phyloP scores from a whole-genome alignment of 2,113 vertebrate genomes.

The Ammospiza nelsoni region DNA sequence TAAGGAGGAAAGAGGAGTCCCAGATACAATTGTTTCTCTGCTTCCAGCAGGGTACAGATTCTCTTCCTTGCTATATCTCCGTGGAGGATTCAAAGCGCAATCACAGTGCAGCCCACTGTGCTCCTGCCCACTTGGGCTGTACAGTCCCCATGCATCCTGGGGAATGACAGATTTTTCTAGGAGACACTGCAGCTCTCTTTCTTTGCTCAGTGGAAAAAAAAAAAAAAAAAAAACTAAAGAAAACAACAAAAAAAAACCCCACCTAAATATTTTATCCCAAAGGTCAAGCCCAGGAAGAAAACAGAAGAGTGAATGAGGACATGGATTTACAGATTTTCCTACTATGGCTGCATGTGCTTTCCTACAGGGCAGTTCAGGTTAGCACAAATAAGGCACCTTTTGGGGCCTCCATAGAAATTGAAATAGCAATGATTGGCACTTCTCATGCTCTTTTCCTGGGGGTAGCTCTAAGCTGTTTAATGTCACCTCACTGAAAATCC shows the following conservation, averaged over 20 bases:
- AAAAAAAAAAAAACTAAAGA: background rate
- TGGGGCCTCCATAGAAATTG: background rate
- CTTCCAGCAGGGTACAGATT: background rate
- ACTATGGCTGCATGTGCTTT: background rate
- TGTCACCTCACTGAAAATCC: background rate
- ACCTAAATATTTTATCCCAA: background rate
- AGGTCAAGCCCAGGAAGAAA: background rate
- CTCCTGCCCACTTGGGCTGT: background rate
- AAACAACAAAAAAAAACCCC: background rate
- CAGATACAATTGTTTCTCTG: background rate
- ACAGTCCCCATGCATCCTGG: background rate
- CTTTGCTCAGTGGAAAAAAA: background rate
- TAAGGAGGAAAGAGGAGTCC: background rate
- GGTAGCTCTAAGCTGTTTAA: background rate
- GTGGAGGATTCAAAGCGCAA: rapidly evolving
- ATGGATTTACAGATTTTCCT: background rate
- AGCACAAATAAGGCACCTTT: background rate
- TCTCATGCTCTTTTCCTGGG: background rate
- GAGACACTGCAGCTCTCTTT: background rate
- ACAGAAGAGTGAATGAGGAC: background rate
- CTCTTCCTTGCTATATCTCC: background rate
- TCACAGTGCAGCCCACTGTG: background rate
- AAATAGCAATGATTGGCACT: background rate
- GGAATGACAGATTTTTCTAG: background rate
- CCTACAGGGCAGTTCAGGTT: background rate